Percentiles rank a stretch among this genome's conserved stretches.
phyloP scores from a whole-genome alignment of 2,797 vertebrate genomes.

The Argyrosomus regius region DNA sequence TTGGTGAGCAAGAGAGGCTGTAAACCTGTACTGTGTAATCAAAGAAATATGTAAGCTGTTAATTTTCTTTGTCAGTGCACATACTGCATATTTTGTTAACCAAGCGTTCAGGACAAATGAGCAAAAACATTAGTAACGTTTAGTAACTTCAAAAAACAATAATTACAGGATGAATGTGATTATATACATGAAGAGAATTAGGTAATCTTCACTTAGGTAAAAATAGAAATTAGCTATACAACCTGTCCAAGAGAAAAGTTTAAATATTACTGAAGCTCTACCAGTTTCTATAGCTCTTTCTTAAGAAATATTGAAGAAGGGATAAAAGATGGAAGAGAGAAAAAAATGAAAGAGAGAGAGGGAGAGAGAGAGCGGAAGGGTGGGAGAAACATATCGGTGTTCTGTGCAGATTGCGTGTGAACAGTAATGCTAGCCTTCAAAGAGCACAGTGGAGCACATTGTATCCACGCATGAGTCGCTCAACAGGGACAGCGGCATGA shows the following conservation, averaged over 20 bases:
- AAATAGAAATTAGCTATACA: not conserved
- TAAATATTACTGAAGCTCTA: slow-evolving; percentile 14
- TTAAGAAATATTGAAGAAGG: slow-evolving; percentile 25
- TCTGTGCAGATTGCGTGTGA: slow-evolving; percentile 78
- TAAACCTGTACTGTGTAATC: slow-evolving; percentile 47
- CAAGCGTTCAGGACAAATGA: slow-evolving; percentile 4
- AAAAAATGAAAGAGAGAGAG: slow-evolving; percentile 24
- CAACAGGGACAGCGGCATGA: slow-evolving; percentile 71
- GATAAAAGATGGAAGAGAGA: slow-evolving; percentile 18
- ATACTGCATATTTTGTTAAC: slow-evolving; percentile 6
- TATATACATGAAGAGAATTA: not conserved
- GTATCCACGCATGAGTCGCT: slow-evolving; percentile 77
- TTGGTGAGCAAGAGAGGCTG: slow-evolving; percentile 18
- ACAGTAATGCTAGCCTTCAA: slow-evolving; percentile 76
- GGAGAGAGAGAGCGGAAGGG: slow-evolving; percentile 1
- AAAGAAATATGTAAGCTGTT: slow-evolving; percentile 50
- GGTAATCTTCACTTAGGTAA: not conserved
- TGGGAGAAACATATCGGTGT: slow-evolving; percentile 49
- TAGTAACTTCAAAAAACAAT: not conserved
- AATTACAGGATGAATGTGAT: slow-evolving; percentile 8
- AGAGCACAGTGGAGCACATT: slow-evolving; percentile 81
- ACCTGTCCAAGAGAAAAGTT: not conserved
- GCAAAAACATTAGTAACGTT: not conserved
- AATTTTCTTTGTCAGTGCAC: slow-evolving; percentile 36
- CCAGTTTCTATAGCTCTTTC: slow-evolving; percentile 2